phyloP scores from a whole-genome alignment of 2,888 invertebrate species.

The Hydraecia micacea region DNA sequence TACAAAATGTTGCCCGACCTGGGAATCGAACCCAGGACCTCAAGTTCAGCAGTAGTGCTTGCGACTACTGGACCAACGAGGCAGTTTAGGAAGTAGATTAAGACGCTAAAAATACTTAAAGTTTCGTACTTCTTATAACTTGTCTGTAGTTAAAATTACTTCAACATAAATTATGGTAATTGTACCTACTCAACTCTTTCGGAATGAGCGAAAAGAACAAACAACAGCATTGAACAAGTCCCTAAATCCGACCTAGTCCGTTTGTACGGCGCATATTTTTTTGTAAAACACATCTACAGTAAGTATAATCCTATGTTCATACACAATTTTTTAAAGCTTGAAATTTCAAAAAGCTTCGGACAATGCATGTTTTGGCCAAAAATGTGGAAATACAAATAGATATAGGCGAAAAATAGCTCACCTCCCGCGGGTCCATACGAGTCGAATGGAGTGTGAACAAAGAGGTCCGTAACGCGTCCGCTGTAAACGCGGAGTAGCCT shows the following conservation, averaged over 20 bases:
- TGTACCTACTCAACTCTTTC: conserved; percentile 36
- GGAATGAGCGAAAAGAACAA: conserved; percentile 23
- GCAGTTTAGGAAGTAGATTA: not conserved
- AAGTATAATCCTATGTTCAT: conserved; percentile 33
- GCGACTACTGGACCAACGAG: not conserved
- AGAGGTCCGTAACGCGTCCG: conserved; percentile 71
- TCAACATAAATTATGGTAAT: conserved; percentile 3
- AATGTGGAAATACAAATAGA: conserved; percentile 32
- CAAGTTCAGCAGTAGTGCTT: not conserved
- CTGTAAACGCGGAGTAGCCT: conserved; percentile 80
- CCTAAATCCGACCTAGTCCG: conserved; percentile 37
- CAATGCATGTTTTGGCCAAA: conserved; percentile 35
- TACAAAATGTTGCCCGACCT: not conserved
- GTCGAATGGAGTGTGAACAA: conserved; percentile 61
- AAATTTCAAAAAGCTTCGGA: conserved; percentile 26
- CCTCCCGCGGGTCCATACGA: conserved; percentile 64
- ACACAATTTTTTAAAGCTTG: conserved; percentile 42
- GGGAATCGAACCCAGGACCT: not conserved
- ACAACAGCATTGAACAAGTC: conserved; percentile 18
- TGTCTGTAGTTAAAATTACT: not conserved
- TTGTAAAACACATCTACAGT: conserved; percentile 33
- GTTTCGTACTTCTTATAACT: not conserved
- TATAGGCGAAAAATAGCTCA: conserved; percentile 28
- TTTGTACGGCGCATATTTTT: conserved; percentile 32
- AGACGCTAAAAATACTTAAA: not conserved